These are phyloP conservation scores for Acanthosepion esculentum DNA, from an alignment of 2,888 invertebrate genomes.

Conservation along the genomic window DNA sequence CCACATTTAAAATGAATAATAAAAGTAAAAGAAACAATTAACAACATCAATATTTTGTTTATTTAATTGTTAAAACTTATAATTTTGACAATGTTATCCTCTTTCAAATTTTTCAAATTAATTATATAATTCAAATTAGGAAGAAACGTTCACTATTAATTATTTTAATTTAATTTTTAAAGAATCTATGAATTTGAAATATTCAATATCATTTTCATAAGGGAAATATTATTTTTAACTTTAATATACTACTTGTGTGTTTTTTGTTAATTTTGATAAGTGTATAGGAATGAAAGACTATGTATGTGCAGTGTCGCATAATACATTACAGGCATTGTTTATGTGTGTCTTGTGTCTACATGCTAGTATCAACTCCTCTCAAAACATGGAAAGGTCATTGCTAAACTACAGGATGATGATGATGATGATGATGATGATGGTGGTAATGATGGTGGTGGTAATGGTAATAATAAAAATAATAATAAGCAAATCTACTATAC, in stretches of 20 bases:
- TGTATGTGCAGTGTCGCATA: background rate
- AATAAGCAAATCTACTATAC: background rate
- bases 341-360: background rate
- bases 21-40: too few species aligned
- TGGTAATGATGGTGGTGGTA: background rate
- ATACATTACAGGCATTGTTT: background rate
- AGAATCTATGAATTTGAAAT: background rate
- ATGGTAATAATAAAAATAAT: background rate
- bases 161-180: background rate
- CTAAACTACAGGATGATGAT: background rate
- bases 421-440: background rate
- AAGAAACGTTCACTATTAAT: background rate
- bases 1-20: too few species aligned
- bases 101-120: too few species aligned
- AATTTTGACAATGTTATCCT: background rate
- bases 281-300: too few species aligned
- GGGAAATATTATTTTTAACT: too few species aligned
- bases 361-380: background rate
- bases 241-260: too few species aligned
- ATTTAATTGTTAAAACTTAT: background rate
- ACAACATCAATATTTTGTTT: too few species aligned
- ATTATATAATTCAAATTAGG: too few species aligned
- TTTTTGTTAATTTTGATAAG: too few species aligned
- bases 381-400: background rate
- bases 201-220: background rate